Evolutionary conservation across 30 jellyfish, hydroid and myxozoan genomes (phyloP), one percentile per base, ranked within the genome.

Genomic region (Catostylus mosaicus): DNA sequence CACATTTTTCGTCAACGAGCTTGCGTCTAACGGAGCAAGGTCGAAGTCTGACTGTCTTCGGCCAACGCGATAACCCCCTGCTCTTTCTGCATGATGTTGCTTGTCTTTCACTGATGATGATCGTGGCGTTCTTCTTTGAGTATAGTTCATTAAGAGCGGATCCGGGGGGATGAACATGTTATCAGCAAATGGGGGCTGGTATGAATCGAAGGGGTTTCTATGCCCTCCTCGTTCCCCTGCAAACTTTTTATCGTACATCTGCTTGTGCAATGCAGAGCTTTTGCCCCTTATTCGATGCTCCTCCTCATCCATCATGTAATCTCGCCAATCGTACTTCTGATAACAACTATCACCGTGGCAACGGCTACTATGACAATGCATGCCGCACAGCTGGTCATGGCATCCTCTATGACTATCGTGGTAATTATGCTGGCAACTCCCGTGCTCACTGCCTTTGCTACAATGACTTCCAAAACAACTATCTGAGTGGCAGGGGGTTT

Each of bases 281-380:
- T 67, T 68, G 23, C 70, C 63, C 77, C 91, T 68, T 12, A 66
- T 27, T 66, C 91, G 71, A 57, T 68, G 68, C 31, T 73, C 84
- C 20, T 81, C 91, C 31, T 81, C 91, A 45, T 67, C 83, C 77
- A 66, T 31, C 52, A 66, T 38, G 34, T 37, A 30, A 20, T 67
- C 91, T 45, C 80, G 33, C 91, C 91, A 81, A 47, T 81, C 78
- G 57, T 27, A 29, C 52, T 73, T 68, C 47, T 79, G 61, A 52
- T 73, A 81, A 38, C 91, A 79, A 8, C 62, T 29, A 75, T 75
- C 86, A 33, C 79, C 70, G 51, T 79, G 90, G 45, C 90, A 81
- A 67, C 61, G 91, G 75, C 71, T 47, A 38, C 82, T 75, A 79
- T 79, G 90, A 75, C 90, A 81, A 48, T 68, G 91, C 26, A 60